Evolutionary conservation across 2,113 vertebrate genomes (phyloP).

Genomic region (Platycercus adscitus): DNA sequence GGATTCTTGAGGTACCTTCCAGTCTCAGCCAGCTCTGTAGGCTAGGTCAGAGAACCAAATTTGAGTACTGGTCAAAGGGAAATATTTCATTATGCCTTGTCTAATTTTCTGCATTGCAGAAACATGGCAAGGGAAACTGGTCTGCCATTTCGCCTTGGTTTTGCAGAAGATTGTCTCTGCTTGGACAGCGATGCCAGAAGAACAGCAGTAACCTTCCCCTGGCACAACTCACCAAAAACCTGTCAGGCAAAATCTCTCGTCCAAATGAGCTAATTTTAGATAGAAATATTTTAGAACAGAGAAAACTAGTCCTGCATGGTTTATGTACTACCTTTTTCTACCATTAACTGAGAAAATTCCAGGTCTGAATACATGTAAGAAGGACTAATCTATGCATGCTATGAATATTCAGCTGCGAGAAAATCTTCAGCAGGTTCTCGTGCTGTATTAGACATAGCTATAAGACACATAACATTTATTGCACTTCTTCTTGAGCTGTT

Average conservation of each 20-base stretch:
- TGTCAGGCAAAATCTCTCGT: background rate
- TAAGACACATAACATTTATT: background rate
- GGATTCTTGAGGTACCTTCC: background rate
- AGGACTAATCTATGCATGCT: background rate
- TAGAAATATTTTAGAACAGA: background rate
- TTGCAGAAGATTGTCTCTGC: background rate
- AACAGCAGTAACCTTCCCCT: background rate
- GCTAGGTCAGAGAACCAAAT: background rate
- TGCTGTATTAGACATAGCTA: background rate
- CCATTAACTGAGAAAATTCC: background rate
- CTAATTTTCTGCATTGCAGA: slow-evolving; percentile 24
- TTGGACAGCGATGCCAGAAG: background rate
- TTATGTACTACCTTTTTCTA: background rate
- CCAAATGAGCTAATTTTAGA: background rate
- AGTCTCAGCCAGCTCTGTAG: background rate
- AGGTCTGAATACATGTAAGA: background rate
- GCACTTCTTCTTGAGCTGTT: background rate
- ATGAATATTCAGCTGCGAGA: background rate
- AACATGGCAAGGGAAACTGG: background rate
- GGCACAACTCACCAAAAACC: background rate
- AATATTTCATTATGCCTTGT: background rate
- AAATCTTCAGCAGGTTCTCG: background rate
- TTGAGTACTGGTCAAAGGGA: background rate
- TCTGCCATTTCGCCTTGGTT: background rate
- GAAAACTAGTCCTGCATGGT: background rate